Evolutionary conservation across 2,113 vertebrate species (phyloP).

Genomic region (Astur gentilis): DNA sequence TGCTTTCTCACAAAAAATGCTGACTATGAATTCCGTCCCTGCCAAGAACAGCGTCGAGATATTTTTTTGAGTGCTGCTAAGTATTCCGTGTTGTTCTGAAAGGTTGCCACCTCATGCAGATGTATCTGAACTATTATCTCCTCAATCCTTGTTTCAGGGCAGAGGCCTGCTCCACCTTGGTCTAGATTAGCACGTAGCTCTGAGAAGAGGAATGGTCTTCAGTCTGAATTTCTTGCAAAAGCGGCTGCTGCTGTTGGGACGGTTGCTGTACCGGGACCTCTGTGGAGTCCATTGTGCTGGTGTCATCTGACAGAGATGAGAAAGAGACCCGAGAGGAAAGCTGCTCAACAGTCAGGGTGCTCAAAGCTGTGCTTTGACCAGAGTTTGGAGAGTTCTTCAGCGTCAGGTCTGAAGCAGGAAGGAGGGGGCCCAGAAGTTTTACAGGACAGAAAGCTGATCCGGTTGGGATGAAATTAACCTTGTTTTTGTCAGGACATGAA

Average conservation of each 20-base stretch:
- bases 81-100: constrained; percentile 67
- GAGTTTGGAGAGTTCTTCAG: constrained; percentile 75
- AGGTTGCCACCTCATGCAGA: constrained; percentile 88
- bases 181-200: constrained; percentile 83
- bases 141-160: constrained; percentile 17
- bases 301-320: constrained; percentile 81
- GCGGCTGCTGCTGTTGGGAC: constrained; percentile 65
- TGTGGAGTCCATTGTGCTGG: constrained; percentile 83
- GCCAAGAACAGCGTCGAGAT: constrained; percentile 76
- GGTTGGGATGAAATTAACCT: constrained; percentile 98
- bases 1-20: constrained; percentile 73
- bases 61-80: constrained; percentile 67
- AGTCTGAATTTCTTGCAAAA: constrained; percentile 72
- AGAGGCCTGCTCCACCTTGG: constrained; percentile 79
- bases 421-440: constrained; percentile 84
- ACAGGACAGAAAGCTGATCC: constrained; percentile 98
- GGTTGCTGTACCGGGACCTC: constrained; percentile 69
- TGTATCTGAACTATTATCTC: constrained; percentile 45
- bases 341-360: constrained; percentile 76
- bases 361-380: constrained; percentile 69
- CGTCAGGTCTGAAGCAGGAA: constrained; percentile 75
- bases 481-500: constrained; percentile 99
- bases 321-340: constrained; percentile 85
- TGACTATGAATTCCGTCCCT: constrained; percentile 72
- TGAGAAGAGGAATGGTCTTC: constrained; percentile 82